Conservation (phyloP, 1,140 invertebrate genomes). For the Macrotrachela quadricornifera region DNA sequence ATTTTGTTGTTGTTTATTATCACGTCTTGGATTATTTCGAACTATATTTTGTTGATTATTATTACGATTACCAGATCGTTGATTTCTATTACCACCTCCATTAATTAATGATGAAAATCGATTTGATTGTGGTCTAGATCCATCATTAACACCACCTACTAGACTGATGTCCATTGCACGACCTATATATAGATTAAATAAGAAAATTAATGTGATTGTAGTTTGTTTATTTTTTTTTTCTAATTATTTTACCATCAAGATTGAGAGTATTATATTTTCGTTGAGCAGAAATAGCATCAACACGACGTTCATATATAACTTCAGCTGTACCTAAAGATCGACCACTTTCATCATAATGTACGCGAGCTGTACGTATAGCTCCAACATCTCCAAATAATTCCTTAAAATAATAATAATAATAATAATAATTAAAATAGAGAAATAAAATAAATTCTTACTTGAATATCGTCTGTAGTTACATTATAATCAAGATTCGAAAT, state of each 20-base stretch:
- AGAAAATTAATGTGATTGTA: background rate
- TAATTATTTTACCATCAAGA: slow-evolving; percentile 51
- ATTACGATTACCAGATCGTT: too few species aligned
- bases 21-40: background rate
- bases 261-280: slow-evolving; percentile 94
- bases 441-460: slow-evolving; percentile 33
- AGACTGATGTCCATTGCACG: slow-evolving; percentile 7
- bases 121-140: background rate
- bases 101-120: background rate
- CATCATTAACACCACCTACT: background rate
- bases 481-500: slow-evolving; percentile 53
- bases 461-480: slow-evolving; percentile 79
- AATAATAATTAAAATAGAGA: background rate
- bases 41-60: background rate
- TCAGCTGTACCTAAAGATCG: slow-evolving; percentile 83
- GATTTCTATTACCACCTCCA: background rate
- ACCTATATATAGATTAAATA: background rate
- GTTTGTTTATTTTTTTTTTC: too few species aligned
- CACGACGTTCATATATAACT: slow-evolving; percentile 71
- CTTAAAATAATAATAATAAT: slow-evolving; percentile 23
- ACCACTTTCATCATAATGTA: slow-evolving; percentile 89
- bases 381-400: slow-evolving; percentile 94
- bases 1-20: background rate
- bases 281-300: slow-evolving; percentile 80
- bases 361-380: slow-evolving; percentile 65